phyloP scores from a whole-genome alignment of 2,888 invertebrate species.

The Crepidodera aurea region DNA sequence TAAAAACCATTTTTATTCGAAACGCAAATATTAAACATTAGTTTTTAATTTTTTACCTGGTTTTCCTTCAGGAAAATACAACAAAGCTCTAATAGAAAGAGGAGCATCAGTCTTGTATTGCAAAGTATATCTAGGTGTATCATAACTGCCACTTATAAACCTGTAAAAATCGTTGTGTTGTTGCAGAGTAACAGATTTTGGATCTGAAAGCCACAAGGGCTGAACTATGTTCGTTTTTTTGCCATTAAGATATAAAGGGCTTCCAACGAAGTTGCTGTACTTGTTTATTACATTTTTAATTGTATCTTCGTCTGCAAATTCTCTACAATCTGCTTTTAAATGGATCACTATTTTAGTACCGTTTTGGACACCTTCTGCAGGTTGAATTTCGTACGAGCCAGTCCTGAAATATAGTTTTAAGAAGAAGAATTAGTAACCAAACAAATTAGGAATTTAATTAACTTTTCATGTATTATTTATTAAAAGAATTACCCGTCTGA shows the following conservation, averaged over 20 bases:
- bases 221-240: constrained; percentile 87
- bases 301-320: constrained; percentile 87
- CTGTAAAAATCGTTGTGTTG: constrained; percentile 94
- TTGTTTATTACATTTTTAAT: constrained; percentile 89
- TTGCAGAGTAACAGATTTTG: constrained; percentile 83
- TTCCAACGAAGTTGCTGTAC: constrained; percentile 97
- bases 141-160: constrained; percentile 85
- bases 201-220: constrained; percentile 93
- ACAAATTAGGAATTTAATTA: too few relatives aligned
- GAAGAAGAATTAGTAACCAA: too few relatives aligned
- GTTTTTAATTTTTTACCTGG: constrained; percentile 49
- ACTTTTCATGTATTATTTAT: constrained; percentile 7
- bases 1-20: constrained; percentile 44
- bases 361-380: constrained; percentile 81
- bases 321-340: constrained; percentile 85
- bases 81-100: constrained; percentile 85
- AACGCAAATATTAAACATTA: too few relatives aligned
- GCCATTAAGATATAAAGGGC: constrained; percentile 91
- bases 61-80: constrained; percentile 93
- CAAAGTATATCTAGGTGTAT: constrained; percentile 86
- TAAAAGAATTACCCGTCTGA: constrained; percentile 80
- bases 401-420: constrained; percentile 71
- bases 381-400: constrained; percentile 88
- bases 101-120: constrained; percentile 96
- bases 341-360: constrained; percentile 95